Percentiles rank a stretch among this genome's conserved stretches.
These are phyloP conservation scores for Sebastes itinus DNA, from an alignment of 2,797 vertebrate genomes.

Conservation along the genomic window DNA sequence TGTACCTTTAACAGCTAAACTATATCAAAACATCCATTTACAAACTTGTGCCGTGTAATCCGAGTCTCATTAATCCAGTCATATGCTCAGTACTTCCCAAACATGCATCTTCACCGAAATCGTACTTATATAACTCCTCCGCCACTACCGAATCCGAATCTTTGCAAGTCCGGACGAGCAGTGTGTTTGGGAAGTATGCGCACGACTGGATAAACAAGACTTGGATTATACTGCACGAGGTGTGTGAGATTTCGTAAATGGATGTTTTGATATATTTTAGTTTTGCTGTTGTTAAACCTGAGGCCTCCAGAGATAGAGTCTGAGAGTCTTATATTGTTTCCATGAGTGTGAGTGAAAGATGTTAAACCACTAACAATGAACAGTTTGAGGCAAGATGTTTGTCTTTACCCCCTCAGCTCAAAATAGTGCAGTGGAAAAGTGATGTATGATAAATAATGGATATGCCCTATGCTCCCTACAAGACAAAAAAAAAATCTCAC, in stretches of 20 bases:
- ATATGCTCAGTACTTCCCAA: no score
- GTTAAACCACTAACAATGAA: neutral
- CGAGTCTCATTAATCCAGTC: no score
- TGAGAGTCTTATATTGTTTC: neutral
- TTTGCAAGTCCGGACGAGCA: fast-evolving
- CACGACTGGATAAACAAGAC: neutral
- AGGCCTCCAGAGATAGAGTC: neutral
- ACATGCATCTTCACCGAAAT: no score
- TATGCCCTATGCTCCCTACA: neutral
- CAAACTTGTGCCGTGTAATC: no score
- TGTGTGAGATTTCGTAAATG: neutral
- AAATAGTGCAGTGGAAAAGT: neutral
- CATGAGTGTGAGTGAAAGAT: neutral
- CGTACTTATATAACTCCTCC: no score
- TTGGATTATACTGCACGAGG: neutral
- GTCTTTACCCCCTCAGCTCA: neutral
- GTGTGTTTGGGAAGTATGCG: neutral
- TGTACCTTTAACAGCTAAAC: no score
- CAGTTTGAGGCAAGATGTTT: neutral
- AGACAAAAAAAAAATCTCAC: neutral
- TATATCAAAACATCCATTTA: no score
- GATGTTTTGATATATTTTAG: neutral
- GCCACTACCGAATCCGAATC: no score
- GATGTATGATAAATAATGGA: neutral
- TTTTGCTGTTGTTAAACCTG: neutral